Base-by-base conservation (phyloP, 2,797 vertebrate genomes). In the Acrocephalus scirpaceus region DNA sequence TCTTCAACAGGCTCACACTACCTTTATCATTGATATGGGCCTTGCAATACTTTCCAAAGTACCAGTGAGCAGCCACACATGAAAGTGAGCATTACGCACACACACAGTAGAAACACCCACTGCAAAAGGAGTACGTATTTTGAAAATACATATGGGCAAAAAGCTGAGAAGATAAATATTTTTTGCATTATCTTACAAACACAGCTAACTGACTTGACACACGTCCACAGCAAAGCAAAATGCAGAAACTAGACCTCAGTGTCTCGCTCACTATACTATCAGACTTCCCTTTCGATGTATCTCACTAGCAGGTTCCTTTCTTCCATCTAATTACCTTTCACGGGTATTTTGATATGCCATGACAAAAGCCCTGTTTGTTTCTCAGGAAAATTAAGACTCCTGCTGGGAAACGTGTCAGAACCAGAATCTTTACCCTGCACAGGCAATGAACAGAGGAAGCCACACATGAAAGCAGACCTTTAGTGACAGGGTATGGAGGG, bases 311-410 rank as follows among this genome's bases (percentile, higher is more conserved):
- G 40, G 25, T 48, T 53, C 16, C 21, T 66, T 84, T 57, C 48
- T 51, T 66, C 22, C 47, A 91, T 44, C 29, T 92, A 72, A 89
- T 79, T 42, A 73, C 34, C 51, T 69, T 72, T 56, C 2, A 2
- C 34, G 8, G 53, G 5, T 56, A 82, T 84, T 85, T 78, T 73
- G 40, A 85, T 62, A 62, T 40, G 20, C 56, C 45, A 14, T 22
- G 16, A 71, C n/a, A 70, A 88, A 79, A 93, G 40, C 20, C 51
- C 32, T 56, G 19, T 58, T 92, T 82, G 67, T 34, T 77, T 79
- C 85, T 80, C 42, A 21, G 51, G 48, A 73, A 95, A 87, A 91
- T 56, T 51, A 82, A 58, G 76, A 62, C 18, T 87, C 40, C 25
- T 51, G 13, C 44, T 73, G 40, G 51, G 56, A 87, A 88, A 62